Base-by-base conservation (phyloP, 2,113 vertebrate species). In the Chamaea fasciata region DNA sequence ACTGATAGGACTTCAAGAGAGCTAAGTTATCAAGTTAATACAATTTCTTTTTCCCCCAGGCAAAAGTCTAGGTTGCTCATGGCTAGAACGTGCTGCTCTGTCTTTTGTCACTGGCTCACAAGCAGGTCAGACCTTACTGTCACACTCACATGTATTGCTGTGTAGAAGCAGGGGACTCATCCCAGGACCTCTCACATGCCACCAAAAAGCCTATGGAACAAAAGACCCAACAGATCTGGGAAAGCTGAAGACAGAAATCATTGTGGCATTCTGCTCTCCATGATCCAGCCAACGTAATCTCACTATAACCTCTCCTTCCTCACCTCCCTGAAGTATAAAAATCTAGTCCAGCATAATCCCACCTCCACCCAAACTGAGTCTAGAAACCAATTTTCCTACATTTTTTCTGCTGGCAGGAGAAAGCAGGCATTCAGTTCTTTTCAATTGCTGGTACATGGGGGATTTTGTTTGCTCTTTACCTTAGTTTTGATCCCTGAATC, bases 1-100 rank as follows among this genome's bases (percentile, higher is more conserved):
- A 83, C 64, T 90, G 95, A 93, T 92, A 94, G 77, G 60, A 90
- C 64, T 93, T 95, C 62, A 84, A 73, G 57, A 90, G 71, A 85
- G 24, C 46, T 50, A 83, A 89, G 35, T 83, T 84, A 81, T 62
- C 88, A 80, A 70, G 74, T 75, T 81, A 95, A 92, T 83, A 86
- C 39, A 9, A 41, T 39, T 39, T 70, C 37, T 84, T 62, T 84
- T 70, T 11, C 37, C 62, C 41, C 7, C 33, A 64, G 56, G 56
- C 82, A 85, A 53, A 90, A 79, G 1, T 21, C 26, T 65, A 76
- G 59, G 63, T 67, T 89, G 18, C 46, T 85, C 15, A 39, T 65
- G 30, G 59, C 56, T 91, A 69, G 68, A 89, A 85, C 7, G 4
- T 53, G 79, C 39, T 77, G 17, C 31, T 83, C 62, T 94, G 83